Percentiles rank a stretch among this genome's conserved stretches.
Evolutionary conservation across 1,140 invertebrate species (phyloP).

Genomic region (Drosophila pectinifera): DNA sequence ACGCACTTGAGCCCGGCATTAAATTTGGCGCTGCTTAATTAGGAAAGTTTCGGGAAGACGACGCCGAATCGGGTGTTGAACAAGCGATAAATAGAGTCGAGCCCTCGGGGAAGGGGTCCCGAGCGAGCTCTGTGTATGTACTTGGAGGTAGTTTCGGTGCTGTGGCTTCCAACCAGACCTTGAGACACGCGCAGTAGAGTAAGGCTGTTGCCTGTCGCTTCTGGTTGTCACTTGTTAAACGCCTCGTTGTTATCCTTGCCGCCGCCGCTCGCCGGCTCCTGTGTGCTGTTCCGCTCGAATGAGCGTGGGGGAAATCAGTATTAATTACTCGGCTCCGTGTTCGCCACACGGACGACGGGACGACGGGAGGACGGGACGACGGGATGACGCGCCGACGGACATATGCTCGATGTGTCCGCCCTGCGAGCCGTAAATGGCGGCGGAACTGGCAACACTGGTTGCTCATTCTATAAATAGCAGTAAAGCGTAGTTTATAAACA

Average conservation of each 20-base stretch:
- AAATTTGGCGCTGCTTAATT: constrained; percentile 63
- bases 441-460: neutral
- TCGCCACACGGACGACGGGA: constrained; percentile 14
- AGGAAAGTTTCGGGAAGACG: constrained; percentile 62
- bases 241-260: constrained; percentile 43
- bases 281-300: constrained; percentile 60
- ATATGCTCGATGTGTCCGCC: constrained; percentile 12
- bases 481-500: constrained; percentile 23
- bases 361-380: neutral
- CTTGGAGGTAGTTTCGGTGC: neutral
- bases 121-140: no score
- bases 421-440: constrained; percentile 24
- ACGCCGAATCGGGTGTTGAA: constrained; percentile 54
- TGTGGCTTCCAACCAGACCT: constrained; percentile 21
- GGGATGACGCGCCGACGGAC: neutral
- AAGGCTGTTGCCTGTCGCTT: constrained; percentile 40
- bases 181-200: constrained; percentile 37
- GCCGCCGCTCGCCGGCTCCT: neutral
- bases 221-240: constrained; percentile 58
- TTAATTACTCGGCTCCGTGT: constrained; percentile 74
- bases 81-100: constrained; percentile 50
- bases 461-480: constrained; percentile 8
- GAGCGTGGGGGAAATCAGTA: constrained; percentile 68
- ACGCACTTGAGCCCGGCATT: constrained; percentile 35
- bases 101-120: no score